phyloP scores from a whole-genome alignment of 2,888 invertebrate species.

The Harpalus rufipes region DNA sequence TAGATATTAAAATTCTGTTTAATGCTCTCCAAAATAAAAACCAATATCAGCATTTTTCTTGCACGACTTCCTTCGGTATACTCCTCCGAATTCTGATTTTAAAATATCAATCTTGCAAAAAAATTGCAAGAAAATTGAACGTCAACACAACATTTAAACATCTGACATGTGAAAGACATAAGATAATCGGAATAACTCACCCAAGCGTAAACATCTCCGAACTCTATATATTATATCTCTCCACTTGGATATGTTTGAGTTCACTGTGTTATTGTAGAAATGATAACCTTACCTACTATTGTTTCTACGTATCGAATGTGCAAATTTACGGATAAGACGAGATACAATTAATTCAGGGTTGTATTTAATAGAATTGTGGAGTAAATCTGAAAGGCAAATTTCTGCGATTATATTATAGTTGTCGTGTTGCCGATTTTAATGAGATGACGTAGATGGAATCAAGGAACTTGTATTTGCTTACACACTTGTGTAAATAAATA shows the following conservation, averaged over 20 bases:
- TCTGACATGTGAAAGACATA: background rate
- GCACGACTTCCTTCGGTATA: background rate
- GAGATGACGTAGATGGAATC: slow-evolving; percentile 2
- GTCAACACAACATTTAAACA: background rate
- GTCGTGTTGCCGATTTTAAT: slow-evolving; percentile 1
- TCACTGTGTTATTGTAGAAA: background rate
- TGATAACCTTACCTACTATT: background rate
- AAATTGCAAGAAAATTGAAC: slow-evolving; percentile 12
- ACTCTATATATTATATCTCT: background rate
- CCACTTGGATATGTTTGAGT: slow-evolving; percentile 11
- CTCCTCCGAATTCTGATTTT: background rate
- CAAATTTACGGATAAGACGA: slow-evolving; percentile 28
- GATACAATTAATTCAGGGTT: slow-evolving; percentile 53
- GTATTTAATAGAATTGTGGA: slow-evolving; percentile 42
- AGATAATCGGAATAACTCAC: slow-evolving; percentile 20
- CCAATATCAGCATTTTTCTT: background rate
- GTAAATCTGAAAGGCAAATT: slow-evolving; percentile 41
- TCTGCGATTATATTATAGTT: slow-evolving; percentile 9
- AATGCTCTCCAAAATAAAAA: background rate
- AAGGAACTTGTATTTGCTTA: background rate
- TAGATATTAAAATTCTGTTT: no score
- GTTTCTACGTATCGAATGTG: slow-evolving; percentile 37
- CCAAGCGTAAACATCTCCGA: slow-evolving; percentile 14
- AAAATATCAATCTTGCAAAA: background rate
- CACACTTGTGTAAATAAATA: background rate